phyloP scores from a whole-genome alignment of 2,113 vertebrate species.

The Pseudorectes ferrugineus region DNA sequence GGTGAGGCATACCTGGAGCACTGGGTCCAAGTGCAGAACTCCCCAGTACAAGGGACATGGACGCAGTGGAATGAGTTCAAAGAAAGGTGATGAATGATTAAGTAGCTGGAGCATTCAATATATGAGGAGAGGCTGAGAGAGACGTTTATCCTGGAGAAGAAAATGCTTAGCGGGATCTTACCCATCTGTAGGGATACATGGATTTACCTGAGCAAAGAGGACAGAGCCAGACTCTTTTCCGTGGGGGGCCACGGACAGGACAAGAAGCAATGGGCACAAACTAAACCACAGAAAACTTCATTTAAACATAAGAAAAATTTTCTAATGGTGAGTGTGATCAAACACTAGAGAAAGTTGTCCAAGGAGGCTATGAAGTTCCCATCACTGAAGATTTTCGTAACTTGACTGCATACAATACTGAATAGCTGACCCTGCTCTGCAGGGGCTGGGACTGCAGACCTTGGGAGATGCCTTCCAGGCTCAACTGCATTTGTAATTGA shows the following conservation, averaged over 20 bases:
- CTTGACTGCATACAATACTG: neutral
- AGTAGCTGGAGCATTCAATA: neutral
- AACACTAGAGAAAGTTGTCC: neutral
- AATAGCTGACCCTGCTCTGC: neutral
- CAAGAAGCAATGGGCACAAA: neutral
- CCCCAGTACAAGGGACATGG: neutral
- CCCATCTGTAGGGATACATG: neutral
- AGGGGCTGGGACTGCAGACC: neutral
- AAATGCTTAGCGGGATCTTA: neutral
- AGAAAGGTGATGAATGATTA: neutral
- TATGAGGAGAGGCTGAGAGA: neutral
- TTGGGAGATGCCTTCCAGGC: neutral
- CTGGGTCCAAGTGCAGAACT: neutral
- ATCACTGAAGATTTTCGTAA: neutral
- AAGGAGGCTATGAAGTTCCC: neutral
- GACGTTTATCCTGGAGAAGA: neutral
- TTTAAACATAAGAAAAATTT: neutral
- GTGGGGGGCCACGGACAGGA: neutral
- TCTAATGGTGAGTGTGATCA: neutral
- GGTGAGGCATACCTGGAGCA: neutral
- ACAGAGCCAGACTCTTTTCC: neutral
- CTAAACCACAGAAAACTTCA: neutral
- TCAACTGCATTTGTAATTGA: neutral
- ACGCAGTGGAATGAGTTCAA: neutral
- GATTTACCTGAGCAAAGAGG: neutral